phyloP scores from a whole-genome alignment of 2,113 vertebrate species.

The Rhea pennata region DNA sequence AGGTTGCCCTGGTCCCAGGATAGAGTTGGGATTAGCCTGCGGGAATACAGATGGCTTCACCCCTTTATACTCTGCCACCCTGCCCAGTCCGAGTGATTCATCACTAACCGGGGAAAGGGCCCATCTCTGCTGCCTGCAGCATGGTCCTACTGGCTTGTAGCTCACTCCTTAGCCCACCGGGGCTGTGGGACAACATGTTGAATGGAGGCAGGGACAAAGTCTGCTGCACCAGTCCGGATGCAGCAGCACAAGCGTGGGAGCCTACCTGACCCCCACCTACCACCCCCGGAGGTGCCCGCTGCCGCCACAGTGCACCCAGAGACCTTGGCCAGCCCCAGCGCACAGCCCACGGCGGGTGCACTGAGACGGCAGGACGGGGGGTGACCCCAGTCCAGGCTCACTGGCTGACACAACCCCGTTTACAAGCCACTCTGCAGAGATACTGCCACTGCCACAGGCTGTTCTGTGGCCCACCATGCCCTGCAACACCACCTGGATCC shows the following conservation, averaged over 20 bases:
- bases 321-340: no score
- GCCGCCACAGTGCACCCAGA: not conserved
- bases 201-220: no score
- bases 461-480: no score
- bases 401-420: no score
- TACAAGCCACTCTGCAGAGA: not conserved
- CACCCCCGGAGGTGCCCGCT: no score
- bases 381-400: not conserved
- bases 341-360: not conserved
- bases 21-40: accelerated
- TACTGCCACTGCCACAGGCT: no score
- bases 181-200: no score
- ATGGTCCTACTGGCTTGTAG: not conserved
- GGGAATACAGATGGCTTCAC: not conserved
- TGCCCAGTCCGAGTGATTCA: not conserved
- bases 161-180: not conserved
- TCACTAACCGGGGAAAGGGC: not conserved
- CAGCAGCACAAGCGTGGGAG: no score
- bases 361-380: not conserved
- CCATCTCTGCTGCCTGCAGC: not conserved
- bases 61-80: not conserved
- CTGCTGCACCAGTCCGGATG: no score
- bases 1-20: accelerated
- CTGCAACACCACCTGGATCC: no score
- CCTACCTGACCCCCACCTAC: no score